These are phyloP conservation scores for Falco naumanni DNA, from an alignment of 2,797 vertebrate species.

Conservation along the genomic window DNA sequence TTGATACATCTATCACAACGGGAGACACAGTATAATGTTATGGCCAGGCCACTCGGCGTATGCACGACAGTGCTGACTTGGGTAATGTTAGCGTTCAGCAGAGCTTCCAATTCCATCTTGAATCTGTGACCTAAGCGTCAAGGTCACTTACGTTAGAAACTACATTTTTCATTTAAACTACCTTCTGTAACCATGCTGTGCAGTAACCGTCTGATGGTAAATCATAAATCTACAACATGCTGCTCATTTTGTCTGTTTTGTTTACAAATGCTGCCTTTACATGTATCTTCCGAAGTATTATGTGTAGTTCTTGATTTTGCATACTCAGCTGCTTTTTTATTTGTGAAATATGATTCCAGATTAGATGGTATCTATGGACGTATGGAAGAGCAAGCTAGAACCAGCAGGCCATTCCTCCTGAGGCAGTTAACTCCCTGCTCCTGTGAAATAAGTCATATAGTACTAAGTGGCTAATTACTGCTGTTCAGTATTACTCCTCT, in stretches of 20 bases:
- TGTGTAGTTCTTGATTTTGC: neutral
- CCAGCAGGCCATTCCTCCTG: neutral
- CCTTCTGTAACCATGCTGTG: neutral
- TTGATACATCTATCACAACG: neutral
- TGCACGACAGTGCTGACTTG: neutral
- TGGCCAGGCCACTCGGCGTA: neutral
- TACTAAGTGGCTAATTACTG: neutral
- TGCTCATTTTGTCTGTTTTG: conserved; percentile 11
- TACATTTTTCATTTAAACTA: neutral
- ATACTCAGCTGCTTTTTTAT: neutral
- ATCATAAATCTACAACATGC: neutral
- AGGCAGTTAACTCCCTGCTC: neutral
- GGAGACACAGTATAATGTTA: neutral
- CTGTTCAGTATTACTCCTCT: neutral
- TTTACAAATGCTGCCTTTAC: neutral
- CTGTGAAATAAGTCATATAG: neutral
- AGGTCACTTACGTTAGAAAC: neutral
- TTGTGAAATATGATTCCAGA: neutral
- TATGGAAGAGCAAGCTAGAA: neutral
- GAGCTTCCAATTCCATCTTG: conserved; percentile 8
- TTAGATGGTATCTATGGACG: neutral
- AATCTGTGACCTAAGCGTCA: neutral
- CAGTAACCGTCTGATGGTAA: neutral
- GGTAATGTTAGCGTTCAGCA: neutral
- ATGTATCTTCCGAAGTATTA: neutral